A percentile compares a stretch with the other conserved stretches of the same genome.
These are phyloP conservation scores for Gephyroberyx darwinii DNA, from an alignment of 2,797 vertebrate genomes.

Conservation along the genomic window DNA sequence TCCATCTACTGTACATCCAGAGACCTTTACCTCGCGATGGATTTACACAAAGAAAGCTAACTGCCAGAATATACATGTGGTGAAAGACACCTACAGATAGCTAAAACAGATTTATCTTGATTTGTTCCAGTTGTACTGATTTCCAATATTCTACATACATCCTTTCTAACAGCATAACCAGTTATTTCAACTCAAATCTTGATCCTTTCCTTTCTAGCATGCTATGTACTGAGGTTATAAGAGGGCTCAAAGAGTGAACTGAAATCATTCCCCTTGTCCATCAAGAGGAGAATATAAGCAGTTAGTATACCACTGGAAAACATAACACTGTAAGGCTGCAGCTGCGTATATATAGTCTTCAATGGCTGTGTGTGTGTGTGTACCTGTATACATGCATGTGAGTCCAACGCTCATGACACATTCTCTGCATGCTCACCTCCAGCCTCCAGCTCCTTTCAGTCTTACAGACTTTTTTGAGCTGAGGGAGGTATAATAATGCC, in stretches of 20 bases:
- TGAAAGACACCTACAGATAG: slow-evolving; percentile 3
- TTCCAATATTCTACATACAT: background rate
- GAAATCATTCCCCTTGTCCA: slow-evolving; percentile 13
- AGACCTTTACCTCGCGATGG: slow-evolving; percentile 2
- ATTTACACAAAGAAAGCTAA: slow-evolving; percentile 24
- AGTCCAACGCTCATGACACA: background rate
- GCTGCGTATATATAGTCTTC: background rate
- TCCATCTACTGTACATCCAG: slow-evolving; percentile 51
- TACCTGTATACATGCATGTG: background rate
- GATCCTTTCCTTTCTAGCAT: background rate
- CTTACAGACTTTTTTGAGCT: background rate
- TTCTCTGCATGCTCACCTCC: slow-evolving; percentile 1
- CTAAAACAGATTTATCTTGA: slow-evolving; percentile 4
- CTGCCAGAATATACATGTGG: slow-evolving; percentile 10
- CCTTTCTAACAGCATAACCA: too few relatives aligned
- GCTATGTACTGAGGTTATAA: slow-evolving; percentile 7
- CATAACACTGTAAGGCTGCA: background rate
- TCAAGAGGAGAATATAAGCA: slow-evolving; percentile 14
- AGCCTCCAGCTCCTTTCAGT: background rate
- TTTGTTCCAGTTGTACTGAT: background rate
- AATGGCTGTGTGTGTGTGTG: too few relatives aligned
- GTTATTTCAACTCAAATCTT: too few relatives aligned
- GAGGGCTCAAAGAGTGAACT: slow-evolving; percentile 13
- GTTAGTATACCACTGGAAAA: background rate
- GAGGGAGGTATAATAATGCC: background rate